A percentile compares a stretch with the other conserved stretches of the same genome.
These are phyloP conservation scores for Diachrysia chrysitis DNA, from an alignment of 2,888 invertebrate species.

Conservation along the genomic window DNA sequence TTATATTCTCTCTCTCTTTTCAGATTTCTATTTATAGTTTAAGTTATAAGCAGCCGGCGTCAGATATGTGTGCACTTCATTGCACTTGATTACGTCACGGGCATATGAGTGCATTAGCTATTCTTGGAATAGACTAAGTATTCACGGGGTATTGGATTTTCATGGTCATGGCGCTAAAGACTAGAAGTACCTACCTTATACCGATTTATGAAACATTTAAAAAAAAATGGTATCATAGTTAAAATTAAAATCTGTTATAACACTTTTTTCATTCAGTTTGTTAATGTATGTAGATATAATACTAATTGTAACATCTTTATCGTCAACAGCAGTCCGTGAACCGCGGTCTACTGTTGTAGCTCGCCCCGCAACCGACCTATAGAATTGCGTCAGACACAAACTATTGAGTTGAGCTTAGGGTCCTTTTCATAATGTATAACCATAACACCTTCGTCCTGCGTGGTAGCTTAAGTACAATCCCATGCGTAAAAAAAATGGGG, in stretches of 20 bases:
- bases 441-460: background rate
- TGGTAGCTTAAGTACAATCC: background rate
- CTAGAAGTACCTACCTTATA: constrained; percentile 24
- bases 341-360: background rate
- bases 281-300: too few relatives aligned
- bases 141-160: constrained; percentile 61
- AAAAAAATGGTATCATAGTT: too few relatives aligned
- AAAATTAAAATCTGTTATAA: too few relatives aligned
- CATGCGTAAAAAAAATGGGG: too few relatives aligned
- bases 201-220: background rate
- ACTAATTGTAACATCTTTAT: too few relatives aligned
- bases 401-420: background rate
- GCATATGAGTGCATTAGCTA: constrained; percentile 68
- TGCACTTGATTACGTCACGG: constrained; percentile 69
- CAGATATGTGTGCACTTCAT: constrained; percentile 63
- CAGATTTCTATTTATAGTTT: constrained; percentile 34
- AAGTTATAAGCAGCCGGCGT: constrained; percentile 52
- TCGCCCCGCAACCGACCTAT: background rate
- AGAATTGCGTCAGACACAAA: constrained; percentile 4
- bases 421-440: background rate
- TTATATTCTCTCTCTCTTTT: constrained; percentile 29
- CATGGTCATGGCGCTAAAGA: constrained; percentile 54
- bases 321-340: too few relatives aligned
- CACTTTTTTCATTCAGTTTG: too few relatives aligned
- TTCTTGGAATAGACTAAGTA: constrained; percentile 71